These are phyloP conservation scores for Caranx melampygus DNA, from an alignment of 2,113 vertebrate species.

Conservation along the genomic window DNA sequence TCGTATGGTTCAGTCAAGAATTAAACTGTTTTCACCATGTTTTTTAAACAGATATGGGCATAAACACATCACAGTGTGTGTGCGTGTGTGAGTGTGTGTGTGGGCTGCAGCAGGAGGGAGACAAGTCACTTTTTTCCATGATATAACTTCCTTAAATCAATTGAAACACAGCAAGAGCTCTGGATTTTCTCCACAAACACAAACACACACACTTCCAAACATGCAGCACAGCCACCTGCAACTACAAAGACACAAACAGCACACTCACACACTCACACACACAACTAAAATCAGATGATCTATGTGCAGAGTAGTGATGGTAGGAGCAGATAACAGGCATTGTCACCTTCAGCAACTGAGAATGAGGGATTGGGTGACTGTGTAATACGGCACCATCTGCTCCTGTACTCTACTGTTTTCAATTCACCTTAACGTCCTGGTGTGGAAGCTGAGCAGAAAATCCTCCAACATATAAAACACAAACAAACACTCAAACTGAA, in stretches of 20 bases:
- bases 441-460: neutral
- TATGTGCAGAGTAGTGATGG: slow-evolving; percentile 27
- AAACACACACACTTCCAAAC: neutral
- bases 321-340: slow-evolving; percentile 53
- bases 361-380: neutral
- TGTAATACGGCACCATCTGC: neutral
- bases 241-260: neutral
- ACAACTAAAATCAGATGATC: neutral
- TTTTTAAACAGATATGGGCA: slow-evolving; percentile 38
- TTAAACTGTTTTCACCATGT: slow-evolving; percentile 24
- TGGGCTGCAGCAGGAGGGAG: slow-evolving; percentile 13
- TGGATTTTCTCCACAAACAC: neutral
- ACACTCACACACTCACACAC: neutral
- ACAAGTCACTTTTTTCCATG: slow-evolving; percentile 31
- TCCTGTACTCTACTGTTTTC: neutral
- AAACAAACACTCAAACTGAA: neutral
- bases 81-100: slow-evolving; percentile 11
- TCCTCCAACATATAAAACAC: neutral
- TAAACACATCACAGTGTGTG: slow-evolving; percentile 29
- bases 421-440: neutral
- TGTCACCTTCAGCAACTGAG: slow-evolving; percentile 39
- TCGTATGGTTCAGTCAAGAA: slow-evolving; percentile 35
- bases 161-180: neutral
- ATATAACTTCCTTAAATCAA: slow-evolving; percentile 39
- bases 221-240: slow-evolving; percentile 4